phyloP scores from a whole-genome alignment of 1,140 invertebrate species.

The Oncopeltus fasciatus region DNA sequence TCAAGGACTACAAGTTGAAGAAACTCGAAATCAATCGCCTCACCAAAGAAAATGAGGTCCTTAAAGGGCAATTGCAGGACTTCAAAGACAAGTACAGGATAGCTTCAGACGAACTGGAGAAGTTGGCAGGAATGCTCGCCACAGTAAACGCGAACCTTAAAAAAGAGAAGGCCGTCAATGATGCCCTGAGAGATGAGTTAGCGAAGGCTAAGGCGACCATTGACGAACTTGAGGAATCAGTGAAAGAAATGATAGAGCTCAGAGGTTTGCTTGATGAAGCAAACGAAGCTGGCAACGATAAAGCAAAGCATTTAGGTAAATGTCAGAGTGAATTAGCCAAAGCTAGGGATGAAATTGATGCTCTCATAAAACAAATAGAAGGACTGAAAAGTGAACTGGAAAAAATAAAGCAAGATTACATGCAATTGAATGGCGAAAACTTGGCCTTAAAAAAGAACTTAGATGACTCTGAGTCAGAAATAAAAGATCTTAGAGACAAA shows the following conservation, averaged over 20 bases:
- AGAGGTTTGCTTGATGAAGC: neutral
- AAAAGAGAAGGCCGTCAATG: slow-evolving; percentile 1
- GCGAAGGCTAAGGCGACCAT: neutral
- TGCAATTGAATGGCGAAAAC: neutral
- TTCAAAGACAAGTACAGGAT: neutral
- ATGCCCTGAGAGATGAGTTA: neutral
- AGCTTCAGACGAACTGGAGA: slow-evolving; percentile 10
- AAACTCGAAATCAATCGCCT: neutral
- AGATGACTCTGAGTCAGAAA: neutral
- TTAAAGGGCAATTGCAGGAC: neutral
- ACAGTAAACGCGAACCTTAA: neutral
- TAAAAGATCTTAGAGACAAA: neutral
- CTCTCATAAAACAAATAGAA: neutral
- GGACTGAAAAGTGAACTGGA: neutral
- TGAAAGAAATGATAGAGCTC: neutral
- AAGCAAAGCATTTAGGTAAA: neutral
- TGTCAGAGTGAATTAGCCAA: neutral
- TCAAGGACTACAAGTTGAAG: slow-evolving; percentile 6
- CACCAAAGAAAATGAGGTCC: neutral
- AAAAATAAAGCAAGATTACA: neutral
- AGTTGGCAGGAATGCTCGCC: neutral
- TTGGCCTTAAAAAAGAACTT: neutral
- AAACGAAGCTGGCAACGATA: neutral
- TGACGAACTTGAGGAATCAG: neutral
- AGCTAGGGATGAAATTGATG: neutral